Conservation (phyloP, 2,113 vertebrate genomes). For the Phylloscopus trochilus region DNA sequence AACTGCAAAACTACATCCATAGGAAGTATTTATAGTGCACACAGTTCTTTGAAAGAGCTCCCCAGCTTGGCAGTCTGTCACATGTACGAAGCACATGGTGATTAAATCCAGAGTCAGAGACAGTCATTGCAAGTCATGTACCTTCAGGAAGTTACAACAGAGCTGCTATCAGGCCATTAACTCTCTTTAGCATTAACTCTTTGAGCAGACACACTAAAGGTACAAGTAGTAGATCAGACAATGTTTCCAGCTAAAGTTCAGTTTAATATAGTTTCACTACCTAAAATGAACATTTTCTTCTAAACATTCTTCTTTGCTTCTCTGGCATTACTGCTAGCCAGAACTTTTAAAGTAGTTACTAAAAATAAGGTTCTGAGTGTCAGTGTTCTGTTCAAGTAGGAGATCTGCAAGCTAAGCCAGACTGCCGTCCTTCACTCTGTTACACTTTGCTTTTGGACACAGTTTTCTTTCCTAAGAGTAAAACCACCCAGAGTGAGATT, state of each 20-base stretch:
- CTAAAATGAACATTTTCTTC: background rate
- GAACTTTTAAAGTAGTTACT: background rate
- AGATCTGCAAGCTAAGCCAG: background rate
- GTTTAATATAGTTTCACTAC: background rate
- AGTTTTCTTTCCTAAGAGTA: background rate
- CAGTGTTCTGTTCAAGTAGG: background rate
- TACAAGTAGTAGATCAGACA: background rate
- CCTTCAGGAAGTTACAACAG: background rate
- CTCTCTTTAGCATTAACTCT: background rate
- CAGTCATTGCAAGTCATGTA: background rate
- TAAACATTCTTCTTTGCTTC: background rate
- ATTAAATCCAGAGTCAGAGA: background rate
- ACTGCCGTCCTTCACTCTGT: background rate
- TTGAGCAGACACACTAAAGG: background rate
- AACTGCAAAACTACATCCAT: background rate
- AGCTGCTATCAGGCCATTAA: background rate
- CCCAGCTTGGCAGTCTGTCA: background rate
- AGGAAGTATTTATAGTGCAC: background rate
- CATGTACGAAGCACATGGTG: accelerated
- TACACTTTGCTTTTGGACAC: background rate
- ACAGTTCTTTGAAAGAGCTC: background rate
- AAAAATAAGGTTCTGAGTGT: background rate
- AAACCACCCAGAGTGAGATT: constrained; percentile 46
- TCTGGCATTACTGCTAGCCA: background rate
- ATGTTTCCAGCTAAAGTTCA: background rate